A percentile compares a stretch with the other conserved stretches of the same genome.
These are phyloP conservation scores for Chrysolina haemoptera DNA, from an alignment of 2,888 invertebrate species.

Conservation along the genomic window DNA sequence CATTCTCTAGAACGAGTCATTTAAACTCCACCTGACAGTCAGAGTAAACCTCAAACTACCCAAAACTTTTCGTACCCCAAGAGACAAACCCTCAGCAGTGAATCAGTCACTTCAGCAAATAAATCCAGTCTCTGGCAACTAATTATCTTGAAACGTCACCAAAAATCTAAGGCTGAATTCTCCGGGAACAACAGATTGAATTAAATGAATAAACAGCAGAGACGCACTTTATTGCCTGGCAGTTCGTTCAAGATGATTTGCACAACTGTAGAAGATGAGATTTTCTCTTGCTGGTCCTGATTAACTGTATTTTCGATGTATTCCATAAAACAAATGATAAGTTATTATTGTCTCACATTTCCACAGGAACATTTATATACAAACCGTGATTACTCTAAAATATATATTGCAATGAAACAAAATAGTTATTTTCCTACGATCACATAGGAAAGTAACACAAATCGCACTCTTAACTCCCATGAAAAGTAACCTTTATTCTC, in stretches of 20 bases:
- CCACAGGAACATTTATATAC: too few species aligned
- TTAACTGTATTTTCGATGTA: too few species aligned
- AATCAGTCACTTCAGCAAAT: slow-evolving; percentile 28
- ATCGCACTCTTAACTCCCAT: too few species aligned
- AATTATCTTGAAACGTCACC: slow-evolving; percentile 34
- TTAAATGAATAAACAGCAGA: not conserved
- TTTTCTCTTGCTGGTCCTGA: too few species aligned
- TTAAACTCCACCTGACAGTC: not conserved
- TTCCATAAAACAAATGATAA: too few species aligned
- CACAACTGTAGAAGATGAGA: not conserved
- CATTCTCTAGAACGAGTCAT: not conserved
- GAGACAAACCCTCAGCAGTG: slow-evolving; percentile 23
- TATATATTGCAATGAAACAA: too few species aligned
- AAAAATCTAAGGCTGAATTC: slow-evolving; percentile 19
- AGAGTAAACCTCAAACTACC: slow-evolving; percentile 12
- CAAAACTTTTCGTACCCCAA: slow-evolving; percentile 6
- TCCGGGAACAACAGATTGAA: slow-evolving; percentile 5
- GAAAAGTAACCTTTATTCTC: too few species aligned
- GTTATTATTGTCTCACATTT: too few species aligned
- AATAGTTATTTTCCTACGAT: too few species aligned
- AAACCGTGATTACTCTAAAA: too few species aligned
- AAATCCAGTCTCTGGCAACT: slow-evolving; percentile 31
- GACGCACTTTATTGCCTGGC: not conserved
- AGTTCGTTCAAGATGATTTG: not conserved
- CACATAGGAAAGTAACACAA: too few species aligned